Percentiles rank a stretch among this genome's conserved stretches.
Conservation (phyloP, 2,113 vertebrate genomes). For the Bostrychus sinensis region DNA sequence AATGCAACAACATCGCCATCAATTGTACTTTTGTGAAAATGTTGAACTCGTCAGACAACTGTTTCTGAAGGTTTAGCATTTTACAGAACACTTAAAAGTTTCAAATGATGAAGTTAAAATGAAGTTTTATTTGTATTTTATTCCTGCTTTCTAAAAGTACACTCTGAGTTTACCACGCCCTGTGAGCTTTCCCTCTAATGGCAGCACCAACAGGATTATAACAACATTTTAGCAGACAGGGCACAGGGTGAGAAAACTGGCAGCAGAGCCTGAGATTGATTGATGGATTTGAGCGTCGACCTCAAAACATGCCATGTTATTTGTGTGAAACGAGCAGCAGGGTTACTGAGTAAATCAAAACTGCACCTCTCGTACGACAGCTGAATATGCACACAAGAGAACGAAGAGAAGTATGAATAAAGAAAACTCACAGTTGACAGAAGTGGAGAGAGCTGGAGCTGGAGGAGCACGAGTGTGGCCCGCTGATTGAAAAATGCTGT, state of each 20-base stretch:
- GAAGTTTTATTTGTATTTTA: too few species aligned
- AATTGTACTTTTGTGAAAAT: too few species aligned
- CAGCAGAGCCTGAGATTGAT: background rate
- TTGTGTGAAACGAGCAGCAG: background rate
- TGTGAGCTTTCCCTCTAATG: too few species aligned
- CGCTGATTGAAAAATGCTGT: slow-evolving; percentile 29
- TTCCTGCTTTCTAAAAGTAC: too few species aligned
- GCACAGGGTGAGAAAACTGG: background rate
- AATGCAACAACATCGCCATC: too few species aligned
- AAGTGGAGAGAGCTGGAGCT: slow-evolving; percentile 8
- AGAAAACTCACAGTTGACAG: background rate
- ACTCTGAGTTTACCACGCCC: too few species aligned
- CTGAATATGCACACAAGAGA: background rate
- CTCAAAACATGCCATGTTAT: background rate
- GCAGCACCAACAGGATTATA: too few species aligned
- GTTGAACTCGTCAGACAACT: too few species aligned
- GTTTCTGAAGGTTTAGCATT: too few species aligned
- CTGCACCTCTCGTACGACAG: background rate
- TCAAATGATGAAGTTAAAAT: too few species aligned
- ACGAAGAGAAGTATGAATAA: background rate
- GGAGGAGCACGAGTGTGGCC: slow-evolving; percentile 34
- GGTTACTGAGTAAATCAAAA: background rate
- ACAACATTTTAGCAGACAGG: too few species aligned
- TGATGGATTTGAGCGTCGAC: background rate
- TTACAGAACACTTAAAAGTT: too few species aligned